A percentile compares a stretch with the other conserved stretches of the same genome.
Evolutionary conservation across 2,113 vertebrate species (phyloP).

Genomic region (Ibidorhyncha struthersii): DNA sequence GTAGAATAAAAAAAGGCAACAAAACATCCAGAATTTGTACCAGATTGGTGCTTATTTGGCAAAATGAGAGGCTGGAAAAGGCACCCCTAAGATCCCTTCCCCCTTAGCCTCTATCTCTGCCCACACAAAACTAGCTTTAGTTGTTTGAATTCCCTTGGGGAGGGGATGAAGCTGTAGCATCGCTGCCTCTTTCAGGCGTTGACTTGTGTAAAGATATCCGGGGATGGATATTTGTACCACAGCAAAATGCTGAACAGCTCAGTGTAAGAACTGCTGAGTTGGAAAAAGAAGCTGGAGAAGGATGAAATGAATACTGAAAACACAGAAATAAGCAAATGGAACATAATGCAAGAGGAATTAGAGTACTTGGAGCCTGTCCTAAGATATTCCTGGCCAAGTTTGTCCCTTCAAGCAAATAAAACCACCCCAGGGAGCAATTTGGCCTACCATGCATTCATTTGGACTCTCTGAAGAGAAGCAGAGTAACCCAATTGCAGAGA

Average conservation of each 20-base stretch:
- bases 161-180: not conserved
- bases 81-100: not conserved
- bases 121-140: not conserved
- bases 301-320: constrained; percentile 52
- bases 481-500: constrained; percentile 20
- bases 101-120: not conserved
- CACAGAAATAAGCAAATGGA: constrained; percentile 40
- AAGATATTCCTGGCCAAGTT: constrained; percentile 40
- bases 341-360: constrained; percentile 33
- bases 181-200: not conserved
- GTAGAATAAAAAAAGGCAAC: not conserved
- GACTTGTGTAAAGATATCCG: not conserved
- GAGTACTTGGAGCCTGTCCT: constrained; percentile 37
- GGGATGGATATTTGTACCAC: not conserved
- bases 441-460: not conserved
- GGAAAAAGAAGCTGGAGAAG: constrained; percentile 42
- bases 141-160: not conserved
- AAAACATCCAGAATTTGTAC: not conserved
- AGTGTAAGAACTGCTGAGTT: constrained; percentile 39
- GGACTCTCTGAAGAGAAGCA: constrained; percentile 19
- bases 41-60: not conserved
- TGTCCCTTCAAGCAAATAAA: constrained; percentile 55
- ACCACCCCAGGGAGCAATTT: constrained; percentile 14
- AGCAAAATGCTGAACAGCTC: constrained; percentile 36
- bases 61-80: not conserved